Base-by-base conservation (phyloP, 1,140 invertebrate species). In the Nylanderia fulva region DNA sequence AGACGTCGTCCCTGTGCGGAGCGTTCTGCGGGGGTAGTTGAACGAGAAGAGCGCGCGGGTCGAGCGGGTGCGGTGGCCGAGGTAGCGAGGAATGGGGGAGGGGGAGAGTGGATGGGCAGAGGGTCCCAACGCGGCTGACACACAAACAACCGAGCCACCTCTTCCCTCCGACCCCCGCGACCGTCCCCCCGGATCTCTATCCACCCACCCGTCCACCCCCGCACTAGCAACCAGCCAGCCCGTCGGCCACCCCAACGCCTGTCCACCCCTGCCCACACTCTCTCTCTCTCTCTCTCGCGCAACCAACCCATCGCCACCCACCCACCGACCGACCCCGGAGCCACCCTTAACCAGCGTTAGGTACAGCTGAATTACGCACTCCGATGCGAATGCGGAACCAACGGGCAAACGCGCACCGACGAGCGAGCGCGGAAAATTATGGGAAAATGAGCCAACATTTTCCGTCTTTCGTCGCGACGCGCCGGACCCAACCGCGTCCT, bases 71-170 rank as follows among this genome's bases (percentile, higher is more conserved):
- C 79, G 83, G 83, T 76, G 83, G 86, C 60, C 66, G 80, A 60
- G 75, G 80, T 82, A 76, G 82, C 24, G 74, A 61, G 86, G 60
- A 82, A 82, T 72, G 87, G 72, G 85, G 56, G 84, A 83, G 88
- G 4, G 15, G 15, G 13, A n/a, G 29, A 48, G 45, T 48, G 45
- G 61, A 86, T 75, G 89, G 84, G 87, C 80, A 89, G 90, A 91
- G 90, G 87, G 92, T 92, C 91, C 92, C 92, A 91, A 92, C 88
- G 91, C 92, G 92, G 91, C 92, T 93, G 92, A 93, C 93, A 93
- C 92, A 93, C 92, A 93, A 93, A 93, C 92, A 93, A 92, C 92
- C 88, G 87, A 90, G 90, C 90, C 91, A 90, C 90, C 90, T 90
- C 90, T 90, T 87, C 84, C 89, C 89, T 87, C 87, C 88, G 75